phyloP scores from a whole-genome alignment of 92 coral and sea anemone genomes.

The Porites evermanni region DNA sequence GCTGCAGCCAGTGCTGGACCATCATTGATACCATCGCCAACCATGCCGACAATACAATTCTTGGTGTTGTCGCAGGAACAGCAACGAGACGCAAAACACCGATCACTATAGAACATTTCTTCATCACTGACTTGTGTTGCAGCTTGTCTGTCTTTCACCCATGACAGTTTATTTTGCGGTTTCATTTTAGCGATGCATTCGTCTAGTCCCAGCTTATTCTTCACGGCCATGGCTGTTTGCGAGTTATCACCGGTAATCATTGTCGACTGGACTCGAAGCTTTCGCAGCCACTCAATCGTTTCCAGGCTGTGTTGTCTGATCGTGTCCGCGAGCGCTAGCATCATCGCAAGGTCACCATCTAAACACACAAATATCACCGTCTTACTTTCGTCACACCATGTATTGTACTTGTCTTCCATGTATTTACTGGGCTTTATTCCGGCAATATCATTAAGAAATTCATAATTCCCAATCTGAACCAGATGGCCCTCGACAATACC shows the following conservation, averaged over 20 bases:
- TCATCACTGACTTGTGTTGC: background rate
- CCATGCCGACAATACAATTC: constrained; percentile 86
- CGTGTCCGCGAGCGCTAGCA: constrained; percentile 94
- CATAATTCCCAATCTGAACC: constrained; percentile 84
- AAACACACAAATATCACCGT: constrained; percentile 95
- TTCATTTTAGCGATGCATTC: constrained; percentile 96
- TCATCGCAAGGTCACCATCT: constrained; percentile 78
- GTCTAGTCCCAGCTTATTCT: constrained; percentile 77
- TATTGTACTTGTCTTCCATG: constrained; percentile 68
- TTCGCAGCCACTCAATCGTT: constrained; percentile 82
- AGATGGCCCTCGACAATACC: constrained; percentile 83
- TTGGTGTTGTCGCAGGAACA: constrained; percentile 7
- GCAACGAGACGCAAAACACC: background rate
- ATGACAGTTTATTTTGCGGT: constrained; percentile 88
- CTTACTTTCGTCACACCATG: constrained; percentile 91
- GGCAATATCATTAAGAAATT: constrained; percentile 67
- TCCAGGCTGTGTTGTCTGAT: constrained; percentile 79
- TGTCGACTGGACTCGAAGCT: constrained; percentile 86
- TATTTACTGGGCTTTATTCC: constrained; percentile 47
- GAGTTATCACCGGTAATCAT: constrained; percentile 99
- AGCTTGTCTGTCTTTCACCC: constrained; percentile 81
- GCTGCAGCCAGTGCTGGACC: constrained; percentile 99
- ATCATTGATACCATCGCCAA: constrained; percentile 99
- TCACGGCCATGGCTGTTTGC: constrained; percentile 97
- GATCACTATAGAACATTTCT: constrained; percentile 10